Base-by-base conservation (phyloP, 2,888 invertebrate species). In the Eilema griseolum region DNA sequence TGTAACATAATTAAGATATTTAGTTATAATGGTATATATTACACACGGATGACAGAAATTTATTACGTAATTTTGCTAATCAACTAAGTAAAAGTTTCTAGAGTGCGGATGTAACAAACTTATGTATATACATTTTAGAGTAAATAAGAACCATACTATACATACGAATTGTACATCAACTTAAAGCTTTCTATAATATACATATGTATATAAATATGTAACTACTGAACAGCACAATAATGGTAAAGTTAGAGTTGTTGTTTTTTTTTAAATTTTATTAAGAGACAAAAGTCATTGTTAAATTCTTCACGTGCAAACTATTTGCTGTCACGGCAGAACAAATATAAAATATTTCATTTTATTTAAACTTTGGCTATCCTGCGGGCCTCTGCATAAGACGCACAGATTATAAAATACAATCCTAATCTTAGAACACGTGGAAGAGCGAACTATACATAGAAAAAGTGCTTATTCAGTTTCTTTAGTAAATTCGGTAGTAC, bases 401-500 rank as follows among this genome's bases (percentile, higher is more conserved):
- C 75, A 80, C 80, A 91, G 94, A 93, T 94, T 93, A 93, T 89
- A 79, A 85, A 81, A 83, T 85, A 85, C 83, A 87, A 83, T 86
- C 86, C 81, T 89, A 90, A 92, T 91, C 91, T 89, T 82, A 75
- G 91, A 92, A 93, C 95, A 95, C 95, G 94, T 95, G 95, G 93
- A 91, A 88, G 80, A 84, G 85, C 86, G 83, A 88, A 85, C 82
- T 83, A 83, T 83, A 86, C 81, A 84, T 89, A 88, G 91, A 94
- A 94, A 94, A 94, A 93, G 87, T 93, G 91, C 91, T 92, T 93
- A 94, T 94, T 95, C 93, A 94, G 88, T 92, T 90, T 91, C 86
- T 89, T 88, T 88, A 90, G 92, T 90, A 89, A 76, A 81, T 85
- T 87, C 80, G 84, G 87, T 84, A 84, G 87, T 86, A 89, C 91